These are phyloP conservation scores for Heptranchias perlo DNA, from an alignment of 2,113 vertebrate genomes.

Conservation along the genomic window DNA sequence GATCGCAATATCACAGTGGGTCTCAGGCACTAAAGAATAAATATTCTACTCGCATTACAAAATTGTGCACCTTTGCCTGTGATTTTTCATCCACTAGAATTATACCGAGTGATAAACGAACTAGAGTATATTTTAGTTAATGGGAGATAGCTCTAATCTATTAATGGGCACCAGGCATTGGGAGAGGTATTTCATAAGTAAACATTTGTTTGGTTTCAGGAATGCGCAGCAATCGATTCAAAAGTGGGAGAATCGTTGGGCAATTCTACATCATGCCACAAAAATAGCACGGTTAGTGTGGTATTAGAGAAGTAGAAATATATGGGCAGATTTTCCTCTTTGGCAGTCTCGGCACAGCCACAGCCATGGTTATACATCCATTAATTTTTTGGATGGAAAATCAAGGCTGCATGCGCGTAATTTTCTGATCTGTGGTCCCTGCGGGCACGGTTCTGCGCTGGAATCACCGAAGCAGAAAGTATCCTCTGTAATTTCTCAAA, in stretches of 20 bases:
- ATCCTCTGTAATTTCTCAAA: neutral
- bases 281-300: slow-evolving; percentile 10
- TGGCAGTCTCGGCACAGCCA: neutral
- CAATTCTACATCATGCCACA: neutral
- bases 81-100: no score
- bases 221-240: slow-evolving; percentile 2
- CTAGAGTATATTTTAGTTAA: neutral
- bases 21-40: no score
- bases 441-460: neutral
- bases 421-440: neutral
- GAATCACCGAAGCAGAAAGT: neutral
- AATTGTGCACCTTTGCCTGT: no score
- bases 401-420: neutral
- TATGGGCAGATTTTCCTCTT: neutral
- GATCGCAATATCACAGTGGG: no score
- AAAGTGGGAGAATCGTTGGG: neutral
- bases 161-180: neutral
- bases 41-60: no score
- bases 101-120: no score
- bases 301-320: neutral
- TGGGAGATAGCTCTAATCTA: neutral
- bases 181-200: neutral
- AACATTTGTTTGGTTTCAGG: slow-evolving; percentile 8
- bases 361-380: neutral
- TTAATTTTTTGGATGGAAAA: neutral